Evolutionary conservation across 2,797 vertebrate species (phyloP).

Genomic region (Chrysolophus pictus): DNA sequence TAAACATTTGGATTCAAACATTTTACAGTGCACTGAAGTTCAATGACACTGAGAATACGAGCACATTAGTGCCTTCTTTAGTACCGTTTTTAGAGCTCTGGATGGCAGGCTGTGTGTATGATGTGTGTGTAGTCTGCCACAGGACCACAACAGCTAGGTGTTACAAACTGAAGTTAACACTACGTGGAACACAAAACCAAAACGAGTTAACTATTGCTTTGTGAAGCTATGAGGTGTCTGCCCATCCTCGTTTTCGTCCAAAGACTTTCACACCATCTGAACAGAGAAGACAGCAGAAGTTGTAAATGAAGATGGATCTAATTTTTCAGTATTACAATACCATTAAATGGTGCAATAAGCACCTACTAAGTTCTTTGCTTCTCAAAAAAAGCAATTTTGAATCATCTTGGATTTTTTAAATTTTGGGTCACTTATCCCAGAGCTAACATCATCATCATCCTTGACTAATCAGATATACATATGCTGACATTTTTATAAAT

Average conservation of each 20-base stretch:
- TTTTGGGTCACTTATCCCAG: slow-evolving; percentile 40
- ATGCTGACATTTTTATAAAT: slow-evolving; percentile 35
- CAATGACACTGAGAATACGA: background rate
- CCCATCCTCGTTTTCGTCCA: background rate
- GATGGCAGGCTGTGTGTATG: background rate
- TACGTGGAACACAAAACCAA: background rate
- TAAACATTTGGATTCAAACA: slow-evolving; percentile 21
- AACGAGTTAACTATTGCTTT: slow-evolving; percentile 15
- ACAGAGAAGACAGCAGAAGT: slow-evolving; percentile 43
- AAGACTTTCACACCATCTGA: slow-evolving; percentile 10
- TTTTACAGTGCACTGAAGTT: slow-evolving; percentile 29
- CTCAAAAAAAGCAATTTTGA: slow-evolving; percentile 71
- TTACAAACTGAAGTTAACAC: background rate
- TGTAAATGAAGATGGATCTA: background rate
- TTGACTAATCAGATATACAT: slow-evolving; percentile 45
- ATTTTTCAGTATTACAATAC: slow-evolving; percentile 46
- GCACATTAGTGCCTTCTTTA: slow-evolving; percentile 5
- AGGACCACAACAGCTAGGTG: background rate
- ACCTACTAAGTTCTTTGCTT: slow-evolving; percentile 71
- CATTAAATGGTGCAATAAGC: slow-evolving; percentile 62
- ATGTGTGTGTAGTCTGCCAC: background rate
- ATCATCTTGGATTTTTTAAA: slow-evolving; percentile 38
- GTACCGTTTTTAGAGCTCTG: background rate
- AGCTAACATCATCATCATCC: slow-evolving; percentile 5
- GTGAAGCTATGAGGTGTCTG: slow-evolving; percentile 5